Percentiles rank a stretch among this genome's conserved stretches.
Conservation (phyloP, 2,888 invertebrate species). For the Dryadula phaetusa region DNA sequence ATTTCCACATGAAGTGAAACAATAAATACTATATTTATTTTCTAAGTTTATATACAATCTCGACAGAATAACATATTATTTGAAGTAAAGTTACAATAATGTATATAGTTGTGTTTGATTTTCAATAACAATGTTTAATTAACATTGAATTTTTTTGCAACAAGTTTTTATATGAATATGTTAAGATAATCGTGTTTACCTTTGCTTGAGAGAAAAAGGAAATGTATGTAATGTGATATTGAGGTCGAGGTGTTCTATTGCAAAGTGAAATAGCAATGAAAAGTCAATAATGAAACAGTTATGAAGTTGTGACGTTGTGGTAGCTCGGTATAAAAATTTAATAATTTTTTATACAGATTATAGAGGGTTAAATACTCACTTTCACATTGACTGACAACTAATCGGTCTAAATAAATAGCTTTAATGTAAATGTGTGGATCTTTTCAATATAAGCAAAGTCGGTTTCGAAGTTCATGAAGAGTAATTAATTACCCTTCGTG, state of each 20-base stretch:
- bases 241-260: conserved; percentile 41
- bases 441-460: no score
- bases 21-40: conserved; percentile 2
- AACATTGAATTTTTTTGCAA: background rate
- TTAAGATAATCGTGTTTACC: conserved; percentile 40
- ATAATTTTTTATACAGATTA: background rate
- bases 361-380: background rate
- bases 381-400: no score
- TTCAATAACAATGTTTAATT: background rate
- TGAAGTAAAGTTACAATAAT: conserved; percentile 3
- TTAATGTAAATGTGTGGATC: no score
- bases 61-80: conserved; percentile 1
- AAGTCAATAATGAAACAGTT: conserved; percentile 7
- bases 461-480: no score
- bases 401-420: background rate
- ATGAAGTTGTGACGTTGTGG: background rate
- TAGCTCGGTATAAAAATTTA: background rate
- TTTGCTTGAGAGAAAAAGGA: conserved; percentile 35
- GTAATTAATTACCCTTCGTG: no score
- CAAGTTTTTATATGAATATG: conserved; percentile 22
- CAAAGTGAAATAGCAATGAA: conserved; percentile 22
- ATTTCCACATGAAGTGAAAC: conserved; percentile 22
- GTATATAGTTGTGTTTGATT: background rate
- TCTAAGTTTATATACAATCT: background rate
- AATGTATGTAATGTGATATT: conserved; percentile 41